These are phyloP conservation scores for Camptogramma bilineatum DNA, from an alignment of 2,888 invertebrate species.

Conservation along the genomic window DNA sequence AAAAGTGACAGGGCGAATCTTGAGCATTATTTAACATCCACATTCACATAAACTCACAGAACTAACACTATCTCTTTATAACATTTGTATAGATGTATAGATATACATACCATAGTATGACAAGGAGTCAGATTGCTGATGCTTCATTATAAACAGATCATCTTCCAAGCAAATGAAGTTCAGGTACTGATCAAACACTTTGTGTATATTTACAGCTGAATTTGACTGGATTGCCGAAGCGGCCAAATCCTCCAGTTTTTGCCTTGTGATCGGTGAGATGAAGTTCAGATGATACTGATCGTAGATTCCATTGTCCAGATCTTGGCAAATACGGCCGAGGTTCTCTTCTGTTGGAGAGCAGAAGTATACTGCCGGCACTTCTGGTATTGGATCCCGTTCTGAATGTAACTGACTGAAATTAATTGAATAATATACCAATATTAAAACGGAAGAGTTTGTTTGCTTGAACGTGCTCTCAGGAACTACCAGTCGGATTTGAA, in stretches of 20 bases:
- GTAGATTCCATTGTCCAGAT: conserved; percentile 94
- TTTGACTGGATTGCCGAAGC: conserved; percentile 95
- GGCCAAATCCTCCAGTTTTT: conserved; percentile 97
- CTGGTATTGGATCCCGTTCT: conserved; percentile 96
- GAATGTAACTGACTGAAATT: conserved; percentile 92
- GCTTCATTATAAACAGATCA: conserved; percentile 97
- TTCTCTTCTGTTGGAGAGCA: conserved; percentile 98
- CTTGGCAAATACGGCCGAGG: conserved; percentile 96
- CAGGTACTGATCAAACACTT: conserved; percentile 99
- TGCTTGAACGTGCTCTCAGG: too few relatives aligned
- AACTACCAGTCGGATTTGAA: too few relatives aligned
- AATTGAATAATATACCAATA: neutral
- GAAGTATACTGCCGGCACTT: conserved; percentile 99
- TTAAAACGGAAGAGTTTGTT: too few relatives aligned
- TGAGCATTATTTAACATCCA: too few relatives aligned
- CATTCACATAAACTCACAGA: too few relatives aligned
- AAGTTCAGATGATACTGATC: conserved; percentile 98
- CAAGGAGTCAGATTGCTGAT: conserved; percentile 95
- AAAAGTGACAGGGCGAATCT: too few relatives aligned
- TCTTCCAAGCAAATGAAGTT: conserved; percentile 99
- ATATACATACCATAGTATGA: conserved; percentile 93
- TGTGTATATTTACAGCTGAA: conserved; percentile 96
- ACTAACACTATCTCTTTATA: too few relatives aligned
- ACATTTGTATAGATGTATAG: too few relatives aligned
- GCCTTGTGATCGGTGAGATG: conserved; percentile 96